These are phyloP conservation scores for Cephalopachus bancanus DNA, from an alignment of 2,797 vertebrate genomes.

Conservation along the genomic window DNA sequence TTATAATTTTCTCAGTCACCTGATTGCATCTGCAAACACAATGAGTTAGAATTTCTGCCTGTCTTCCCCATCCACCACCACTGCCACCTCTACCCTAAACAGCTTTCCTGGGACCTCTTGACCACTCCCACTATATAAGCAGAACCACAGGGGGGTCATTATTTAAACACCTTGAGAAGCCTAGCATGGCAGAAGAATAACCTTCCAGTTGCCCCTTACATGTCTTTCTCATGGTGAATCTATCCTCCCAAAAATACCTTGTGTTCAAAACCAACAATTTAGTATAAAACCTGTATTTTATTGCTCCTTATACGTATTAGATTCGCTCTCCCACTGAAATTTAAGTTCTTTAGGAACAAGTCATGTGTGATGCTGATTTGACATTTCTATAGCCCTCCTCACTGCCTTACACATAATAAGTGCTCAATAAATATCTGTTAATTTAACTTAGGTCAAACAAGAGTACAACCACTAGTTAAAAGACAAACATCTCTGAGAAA, in stretches of 20 bases:
- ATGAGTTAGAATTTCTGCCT: background rate
- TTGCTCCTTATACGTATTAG: background rate
- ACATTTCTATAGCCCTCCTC: background rate
- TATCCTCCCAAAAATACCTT: background rate
- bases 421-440: background rate
- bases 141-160: background rate
- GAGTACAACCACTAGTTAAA: background rate
- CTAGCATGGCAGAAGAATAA: background rate
- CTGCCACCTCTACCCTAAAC: background rate
- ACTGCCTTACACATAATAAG: background rate
- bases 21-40: background rate
- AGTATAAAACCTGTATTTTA: background rate
- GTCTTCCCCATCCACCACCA: background rate
- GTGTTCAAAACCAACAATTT: background rate
- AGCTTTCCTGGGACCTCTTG: background rate
- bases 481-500: background rate
- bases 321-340: background rate
- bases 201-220: background rate
- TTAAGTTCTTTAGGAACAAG: background rate
- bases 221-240: background rate
- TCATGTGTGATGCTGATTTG: background rate
- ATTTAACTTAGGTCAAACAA: slow-evolving; percentile 16
- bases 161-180: background rate
- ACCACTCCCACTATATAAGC: background rate
- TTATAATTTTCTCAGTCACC: background rate